Conservation (phyloP, 2,797 vertebrate genomes). For the Scyliorhinus canicula region DNA sequence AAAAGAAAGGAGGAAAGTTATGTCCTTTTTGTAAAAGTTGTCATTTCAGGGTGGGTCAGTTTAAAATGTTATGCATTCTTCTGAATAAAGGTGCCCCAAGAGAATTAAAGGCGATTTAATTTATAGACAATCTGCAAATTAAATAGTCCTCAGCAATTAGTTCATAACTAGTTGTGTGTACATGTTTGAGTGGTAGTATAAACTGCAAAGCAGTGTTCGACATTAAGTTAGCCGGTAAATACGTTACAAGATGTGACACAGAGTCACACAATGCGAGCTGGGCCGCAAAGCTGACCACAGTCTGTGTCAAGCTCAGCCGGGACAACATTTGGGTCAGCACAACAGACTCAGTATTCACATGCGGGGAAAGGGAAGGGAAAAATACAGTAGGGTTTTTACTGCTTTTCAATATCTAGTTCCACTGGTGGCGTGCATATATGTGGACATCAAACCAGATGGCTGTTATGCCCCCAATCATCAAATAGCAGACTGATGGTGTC, state of each 20-base stretch:
- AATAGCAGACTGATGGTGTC: background rate
- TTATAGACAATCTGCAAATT: background rate
- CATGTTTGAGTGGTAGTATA: background rate
- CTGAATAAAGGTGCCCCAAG: background rate
- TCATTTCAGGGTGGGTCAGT: background rate
- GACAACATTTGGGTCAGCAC: background rate
- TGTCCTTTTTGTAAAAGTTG: conserved; percentile 45
- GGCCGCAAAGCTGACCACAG: background rate
- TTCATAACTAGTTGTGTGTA: background rate
- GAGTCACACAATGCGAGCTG: background rate
- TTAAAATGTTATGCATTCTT: background rate
- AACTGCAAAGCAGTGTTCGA: background rate
- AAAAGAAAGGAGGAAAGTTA: conserved; percentile 49
- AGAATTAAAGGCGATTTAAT: background rate
- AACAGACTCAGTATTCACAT: background rate
- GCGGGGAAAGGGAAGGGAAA: background rate
- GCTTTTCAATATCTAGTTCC: background rate
- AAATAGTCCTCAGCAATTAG: background rate
- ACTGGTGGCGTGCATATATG: background rate
- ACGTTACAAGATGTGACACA: background rate
- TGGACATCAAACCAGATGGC: background rate
- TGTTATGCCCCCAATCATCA: background rate
- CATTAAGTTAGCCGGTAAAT: background rate
- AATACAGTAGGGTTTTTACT: background rate
- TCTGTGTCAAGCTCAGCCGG: background rate